Evolutionary conservation across 1,140 invertebrate species (phyloP), one percentile per base, ranked within the genome.

Genomic region (Listronotus oregonensis): DNA sequence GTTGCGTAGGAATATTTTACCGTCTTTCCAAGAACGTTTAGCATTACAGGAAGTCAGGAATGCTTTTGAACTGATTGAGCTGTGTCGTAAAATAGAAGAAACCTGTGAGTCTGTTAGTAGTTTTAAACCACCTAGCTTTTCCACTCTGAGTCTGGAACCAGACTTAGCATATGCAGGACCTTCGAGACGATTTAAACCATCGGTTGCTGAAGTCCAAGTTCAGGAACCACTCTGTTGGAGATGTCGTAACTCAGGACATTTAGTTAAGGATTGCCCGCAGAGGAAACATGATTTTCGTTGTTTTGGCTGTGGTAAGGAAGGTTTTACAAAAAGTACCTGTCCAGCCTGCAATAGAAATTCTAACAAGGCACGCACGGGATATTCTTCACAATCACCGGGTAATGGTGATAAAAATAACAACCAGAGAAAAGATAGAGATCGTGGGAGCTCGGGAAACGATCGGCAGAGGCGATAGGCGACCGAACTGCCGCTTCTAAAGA

Each of bases 221-320:
- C 44, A 15, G 10, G 18, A 47, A n/a, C 1, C 18, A 17, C 1
- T 47, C 12, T 47, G 44, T 15, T 47, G 44, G 44, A 11, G n/a
- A 14, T 47, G 44, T 47, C 14, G 18, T 27, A 47, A 14, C 10
- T 12, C 44, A 17, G 44, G 44, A 14, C 18, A 47, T 17, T 2
- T 47, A 14, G 44, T 17, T 2, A 47, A 47, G n/a, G 44, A 47
- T 3, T 47, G 44, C 15, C 14, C 14, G 3, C 11, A 47, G 15
- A 15, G 4, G 17, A 47, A 47, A 21, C n/a, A 47, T 47, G 44
- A 47, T 47, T 47, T 47, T 21, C 44, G 18, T 47, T 47, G 15
- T 21, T 47, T 47, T 47, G 18, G 14, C 21, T 47, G 44, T 47
- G 44, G 44, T n/a, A 15, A 21, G 5, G 44, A 17, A 10, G 44